A percentile compares a stretch with the other conserved stretches of the same genome.
Conservation (phyloP, 2,797 vertebrate species). For the Pangasius mekongensis region DNA sequence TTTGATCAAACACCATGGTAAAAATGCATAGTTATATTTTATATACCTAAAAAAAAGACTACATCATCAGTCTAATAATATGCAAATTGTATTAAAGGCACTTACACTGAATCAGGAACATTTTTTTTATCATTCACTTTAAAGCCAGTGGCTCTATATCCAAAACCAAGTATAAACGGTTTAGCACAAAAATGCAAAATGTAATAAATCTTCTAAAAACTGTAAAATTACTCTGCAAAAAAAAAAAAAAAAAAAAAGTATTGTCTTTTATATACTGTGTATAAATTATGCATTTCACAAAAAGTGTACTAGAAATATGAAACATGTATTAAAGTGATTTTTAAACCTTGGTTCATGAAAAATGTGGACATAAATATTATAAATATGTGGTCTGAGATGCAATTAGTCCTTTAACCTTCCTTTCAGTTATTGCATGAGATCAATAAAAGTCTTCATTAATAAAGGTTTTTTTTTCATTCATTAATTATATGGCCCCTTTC, state of each 20-base stretch:
- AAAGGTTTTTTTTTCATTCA: not conserved
- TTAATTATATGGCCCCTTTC: not conserved
- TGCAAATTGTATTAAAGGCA: conserved; percentile 50
- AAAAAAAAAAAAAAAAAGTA: not conserved
- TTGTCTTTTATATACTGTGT: not conserved
- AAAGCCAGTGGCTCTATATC: conserved; percentile 37
- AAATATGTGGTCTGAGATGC: conserved; percentile 10
- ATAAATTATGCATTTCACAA: conserved; percentile 11
- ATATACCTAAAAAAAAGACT: conserved; percentile 27
- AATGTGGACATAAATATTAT: conserved; percentile 16
- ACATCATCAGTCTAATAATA: conserved; percentile 35
- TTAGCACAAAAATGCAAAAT: conserved; percentile 24
- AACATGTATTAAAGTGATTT: conserved; percentile 3
- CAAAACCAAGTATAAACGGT: conserved; percentile 27
- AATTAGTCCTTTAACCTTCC: not conserved
- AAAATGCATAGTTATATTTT: conserved; percentile 32
- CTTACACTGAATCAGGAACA: conserved; percentile 30
- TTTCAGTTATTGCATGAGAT: not conserved
- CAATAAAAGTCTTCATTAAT: not conserved
- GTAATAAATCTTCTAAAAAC: conserved; percentile 20
- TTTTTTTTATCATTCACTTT: conserved; percentile 19
- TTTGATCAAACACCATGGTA: conserved; percentile 7
- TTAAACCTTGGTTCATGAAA: not conserved
- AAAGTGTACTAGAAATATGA: not conserved
- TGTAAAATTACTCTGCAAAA: not conserved